Percentiles rank a stretch among this genome's conserved stretches.
These are phyloP conservation scores for Ditula angustiorana DNA, from an alignment of 2,888 invertebrate genomes.

Conservation along the genomic window DNA sequence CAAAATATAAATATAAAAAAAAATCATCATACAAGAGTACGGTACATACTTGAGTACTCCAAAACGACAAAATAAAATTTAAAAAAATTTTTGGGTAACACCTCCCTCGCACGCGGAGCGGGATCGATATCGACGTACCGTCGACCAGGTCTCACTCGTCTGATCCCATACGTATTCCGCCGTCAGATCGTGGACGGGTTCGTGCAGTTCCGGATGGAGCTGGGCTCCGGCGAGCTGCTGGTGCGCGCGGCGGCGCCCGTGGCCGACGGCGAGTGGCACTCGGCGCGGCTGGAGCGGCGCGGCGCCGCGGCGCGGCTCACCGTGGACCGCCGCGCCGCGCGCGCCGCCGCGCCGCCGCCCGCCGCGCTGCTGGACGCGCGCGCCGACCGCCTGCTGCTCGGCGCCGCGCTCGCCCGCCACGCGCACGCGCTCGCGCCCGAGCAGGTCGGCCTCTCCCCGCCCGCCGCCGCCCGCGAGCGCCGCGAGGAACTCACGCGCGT, in stretches of 20 bases:
- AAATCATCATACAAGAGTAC: too few species aligned
- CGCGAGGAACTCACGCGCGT: conserved; percentile 51
- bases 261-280: conserved; percentile 88
- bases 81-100: too few species aligned
- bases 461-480: neutral
- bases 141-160: too few species aligned
- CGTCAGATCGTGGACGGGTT: conserved; percentile 88
- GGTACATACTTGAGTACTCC: too few species aligned
- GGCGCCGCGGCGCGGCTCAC: conserved; percentile 92
- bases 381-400: conserved; percentile 92
- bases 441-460: conserved; percentile 55
- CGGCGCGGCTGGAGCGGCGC: conserved; percentile 92
- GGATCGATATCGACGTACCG: too few species aligned
- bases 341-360: conserved; percentile 88
- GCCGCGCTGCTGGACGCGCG: conserved; percentile 94
- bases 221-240: conserved; percentile 95
- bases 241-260: conserved; percentile 87
- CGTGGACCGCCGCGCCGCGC: conserved; percentile 93
- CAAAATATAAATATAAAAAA: too few species aligned
- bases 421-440: conserved; percentile 87
- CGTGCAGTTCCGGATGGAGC: conserved; percentile 95
- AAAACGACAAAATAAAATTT: too few species aligned
- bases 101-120: too few species aligned
- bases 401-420: conserved; percentile 92
- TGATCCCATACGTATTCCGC: neutral